phyloP scores from a whole-genome alignment of 1,140 invertebrate genomes.

The Epicauta chinensis region DNA sequence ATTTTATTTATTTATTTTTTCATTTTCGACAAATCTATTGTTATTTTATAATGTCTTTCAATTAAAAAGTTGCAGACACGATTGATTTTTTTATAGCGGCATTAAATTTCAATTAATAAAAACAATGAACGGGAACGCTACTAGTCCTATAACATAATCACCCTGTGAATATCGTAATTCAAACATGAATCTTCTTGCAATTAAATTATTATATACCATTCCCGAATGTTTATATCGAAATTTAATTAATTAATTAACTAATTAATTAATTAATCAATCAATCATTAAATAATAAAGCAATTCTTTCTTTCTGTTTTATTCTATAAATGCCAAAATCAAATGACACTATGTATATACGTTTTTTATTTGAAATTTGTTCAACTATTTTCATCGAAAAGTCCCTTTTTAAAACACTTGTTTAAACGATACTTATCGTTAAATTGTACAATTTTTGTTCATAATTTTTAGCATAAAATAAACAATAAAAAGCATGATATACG shows the following conservation, averaged over 20 bases:
- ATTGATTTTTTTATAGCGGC: constrained; percentile 9
- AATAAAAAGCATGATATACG: constrained; percentile 32
- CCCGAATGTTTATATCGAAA: neutral
- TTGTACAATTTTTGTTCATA: constrained; percentile 3
- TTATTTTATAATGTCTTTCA: neutral
- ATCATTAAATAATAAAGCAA: neutral
- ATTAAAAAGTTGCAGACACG: constrained; percentile 11
- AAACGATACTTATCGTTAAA: neutral
- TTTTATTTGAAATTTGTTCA: neutral
- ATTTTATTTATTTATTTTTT: no score
- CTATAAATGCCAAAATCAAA: neutral
- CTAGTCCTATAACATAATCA: constrained; percentile 9
- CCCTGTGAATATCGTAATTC: constrained; percentile 15
- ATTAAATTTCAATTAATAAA: constrained; percentile 12
- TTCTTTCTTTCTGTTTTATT: neutral
- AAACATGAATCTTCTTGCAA: constrained; percentile 1
- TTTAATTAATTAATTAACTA: neutral
- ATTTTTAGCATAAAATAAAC: constrained; percentile 6
- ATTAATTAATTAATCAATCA: constrained; percentile 3
- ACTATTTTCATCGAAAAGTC: no score
- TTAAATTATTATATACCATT: neutral
- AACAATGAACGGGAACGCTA: constrained; percentile 12
- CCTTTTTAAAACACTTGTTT: no score
- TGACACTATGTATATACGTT: neutral
- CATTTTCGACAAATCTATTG: no score